Conservation (phyloP, 2,888 invertebrate genomes). For the Spatulosminthurus flaviceps region DNA sequence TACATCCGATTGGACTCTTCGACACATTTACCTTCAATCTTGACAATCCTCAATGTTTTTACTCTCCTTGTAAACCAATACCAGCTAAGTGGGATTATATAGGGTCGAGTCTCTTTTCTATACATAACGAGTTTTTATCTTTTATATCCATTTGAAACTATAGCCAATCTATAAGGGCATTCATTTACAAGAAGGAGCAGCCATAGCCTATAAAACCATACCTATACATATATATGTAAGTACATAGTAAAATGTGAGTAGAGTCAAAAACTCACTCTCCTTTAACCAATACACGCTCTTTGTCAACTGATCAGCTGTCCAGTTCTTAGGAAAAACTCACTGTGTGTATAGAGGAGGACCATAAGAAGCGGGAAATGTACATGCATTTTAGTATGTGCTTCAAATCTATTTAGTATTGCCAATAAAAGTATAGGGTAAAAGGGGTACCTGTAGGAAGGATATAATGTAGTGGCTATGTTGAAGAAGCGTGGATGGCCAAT, state of each 20-base stretch:
- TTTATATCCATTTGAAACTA: no score
- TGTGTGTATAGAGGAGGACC: no score
- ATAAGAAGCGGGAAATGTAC: background rate
- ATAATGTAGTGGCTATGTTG: background rate
- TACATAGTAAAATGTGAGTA: background rate
- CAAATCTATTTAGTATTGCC: background rate
- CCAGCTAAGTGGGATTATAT: constrained; percentile 4
- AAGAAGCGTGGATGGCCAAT: constrained; percentile 10
- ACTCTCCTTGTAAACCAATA: constrained; percentile 7
- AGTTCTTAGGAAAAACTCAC: background rate
- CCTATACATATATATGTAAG: background rate
- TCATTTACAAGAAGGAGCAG: no score
- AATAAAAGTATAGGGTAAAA: constrained; percentile 6
- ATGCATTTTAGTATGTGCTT: background rate
- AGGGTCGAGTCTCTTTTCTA: background rate
- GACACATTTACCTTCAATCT: constrained; percentile 29
- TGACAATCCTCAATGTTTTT: background rate
- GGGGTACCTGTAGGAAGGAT: background rate
- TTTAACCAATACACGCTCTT: background rate
- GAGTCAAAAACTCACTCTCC: background rate
- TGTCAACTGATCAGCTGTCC: background rate
- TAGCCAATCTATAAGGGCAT: no score
- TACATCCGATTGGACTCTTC: constrained; percentile 31
- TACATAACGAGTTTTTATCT: no score
- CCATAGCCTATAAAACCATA: no score